Evolutionary conservation across 2,888 invertebrate species (phyloP), one percentile per base, ranked within the genome.

Genomic region (Spodoptera exigua): DNA sequence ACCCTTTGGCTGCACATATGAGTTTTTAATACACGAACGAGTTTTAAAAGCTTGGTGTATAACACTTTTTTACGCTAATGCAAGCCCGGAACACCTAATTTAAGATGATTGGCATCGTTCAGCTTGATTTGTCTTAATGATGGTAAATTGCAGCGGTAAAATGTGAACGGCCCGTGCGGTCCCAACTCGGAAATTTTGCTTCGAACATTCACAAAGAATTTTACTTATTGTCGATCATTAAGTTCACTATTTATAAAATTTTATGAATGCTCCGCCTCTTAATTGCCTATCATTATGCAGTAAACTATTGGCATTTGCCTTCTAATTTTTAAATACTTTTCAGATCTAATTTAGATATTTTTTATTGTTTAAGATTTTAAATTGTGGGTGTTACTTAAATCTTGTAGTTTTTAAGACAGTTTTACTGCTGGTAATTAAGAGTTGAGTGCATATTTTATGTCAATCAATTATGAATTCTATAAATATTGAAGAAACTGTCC

Each of bases 51-150:
- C 74, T 76, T 76, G 54, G 71, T 79, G 83, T 85, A 83, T 92
- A 90, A 92, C 92, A 93, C 93, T 89, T 92, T 91, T 91, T 90
- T 90, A 85, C 81, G 82, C 80, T 88, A 86, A 88, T 83, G 80
- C 70, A 79, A 76, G 76, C 74, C 82, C 80, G 86, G 85, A 90
- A 91, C 89, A 88, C 84, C 85, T 90, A 88, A 93, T 93, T 92
- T 91, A 84, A 66, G 81, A 80, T 83, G 87, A 93, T 92, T 88
- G 90, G 84, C 87, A 80, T 88, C 89, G 81, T 86, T 88, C 79
- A 73, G 77, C 81, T 86, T 89, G 89, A 91, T 91, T 92, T 88
- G 86, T 86, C 84, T 82, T 92, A 92, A 93, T 93, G 92, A 87
- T 82, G 83, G 81, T 84, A 91, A 92, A 93, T 93, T 89, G 87